These are phyloP conservation scores for Napeogenes inachia DNA, from an alignment of 2,888 invertebrate genomes.

Conservation along the genomic window DNA sequence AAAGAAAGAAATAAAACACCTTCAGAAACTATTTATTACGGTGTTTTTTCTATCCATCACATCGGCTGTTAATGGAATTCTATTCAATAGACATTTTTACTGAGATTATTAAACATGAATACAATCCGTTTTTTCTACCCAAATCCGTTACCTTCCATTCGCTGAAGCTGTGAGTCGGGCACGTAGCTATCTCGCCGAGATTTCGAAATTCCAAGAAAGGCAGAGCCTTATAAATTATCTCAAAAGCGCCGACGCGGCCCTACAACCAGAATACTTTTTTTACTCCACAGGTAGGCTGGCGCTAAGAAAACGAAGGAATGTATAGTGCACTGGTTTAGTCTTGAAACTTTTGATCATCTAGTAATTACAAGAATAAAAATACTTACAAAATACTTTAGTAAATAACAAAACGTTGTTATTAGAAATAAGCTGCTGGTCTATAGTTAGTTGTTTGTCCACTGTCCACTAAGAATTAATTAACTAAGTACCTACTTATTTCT, in stretches of 20 bases:
- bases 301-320: constrained; percentile 74
- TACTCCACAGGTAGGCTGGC: constrained; percentile 74
- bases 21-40: neutral
- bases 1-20: too few relatives aligned
- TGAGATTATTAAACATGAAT: constrained; percentile 42
- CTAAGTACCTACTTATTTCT: too few relatives aligned
- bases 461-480: too few relatives aligned
- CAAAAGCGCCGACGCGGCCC: constrained; percentile 76
- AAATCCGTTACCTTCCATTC: constrained; percentile 76
- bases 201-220: constrained; percentile 77
- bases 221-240: constrained; percentile 76
- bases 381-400: too few relatives aligned
- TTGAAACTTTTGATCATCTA: constrained; percentile 16
- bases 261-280: constrained; percentile 73
- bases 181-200: constrained; percentile 65
- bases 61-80: constrained; percentile 24
- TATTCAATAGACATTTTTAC: constrained; percentile 23
- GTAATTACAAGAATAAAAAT: constrained; percentile 3
- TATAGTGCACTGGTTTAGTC: constrained; percentile 43
- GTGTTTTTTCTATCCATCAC: neutral
- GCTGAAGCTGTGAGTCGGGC: constrained; percentile 53
- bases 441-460: too few relatives aligned
- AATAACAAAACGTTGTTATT: too few relatives aligned
- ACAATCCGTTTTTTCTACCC: constrained; percentile 66
- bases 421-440: too few relatives aligned